Percentiles rank a stretch among this genome's conserved stretches.
Evolutionary conservation across 2,888 invertebrate species (phyloP).

Genomic region (Tetheella fluctuosa): DNA sequence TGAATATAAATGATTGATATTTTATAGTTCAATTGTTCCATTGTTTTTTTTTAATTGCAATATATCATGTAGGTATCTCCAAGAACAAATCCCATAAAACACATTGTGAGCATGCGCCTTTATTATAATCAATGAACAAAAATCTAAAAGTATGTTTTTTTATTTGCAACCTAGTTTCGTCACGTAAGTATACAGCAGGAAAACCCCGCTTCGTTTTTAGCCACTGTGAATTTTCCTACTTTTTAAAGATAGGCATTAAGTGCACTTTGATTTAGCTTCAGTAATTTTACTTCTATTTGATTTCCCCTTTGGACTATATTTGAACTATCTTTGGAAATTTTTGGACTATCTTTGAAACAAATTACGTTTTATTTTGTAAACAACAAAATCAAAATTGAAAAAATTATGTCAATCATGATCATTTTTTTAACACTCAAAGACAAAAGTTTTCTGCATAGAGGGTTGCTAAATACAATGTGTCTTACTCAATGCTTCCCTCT

Average conservation of each 20-base stretch:
- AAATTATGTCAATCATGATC: too few relatives aligned
- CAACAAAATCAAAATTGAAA: too few relatives aligned
- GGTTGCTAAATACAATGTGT: constrained; percentile 53
- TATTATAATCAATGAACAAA: too few relatives aligned
- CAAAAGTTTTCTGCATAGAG: constrained; percentile 13
- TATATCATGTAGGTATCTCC: background rate
- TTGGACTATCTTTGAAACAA: too few relatives aligned
- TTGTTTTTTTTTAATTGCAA: constrained; percentile 5
- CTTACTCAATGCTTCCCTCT: constrained; percentile 37
- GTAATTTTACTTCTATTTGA: background rate
- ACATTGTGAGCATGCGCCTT: background rate
- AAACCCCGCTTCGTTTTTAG: background rate
- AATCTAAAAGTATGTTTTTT: too few relatives aligned
- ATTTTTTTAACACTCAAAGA: too few relatives aligned
- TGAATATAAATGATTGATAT: background rate
- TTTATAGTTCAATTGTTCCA: constrained; percentile 9
- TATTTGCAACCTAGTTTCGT: too few relatives aligned
- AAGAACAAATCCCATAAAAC: constrained; percentile 1
- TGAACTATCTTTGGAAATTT: too few relatives aligned
- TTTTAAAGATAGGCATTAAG: background rate
- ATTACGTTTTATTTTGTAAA: too few relatives aligned
- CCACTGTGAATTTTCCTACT: background rate
- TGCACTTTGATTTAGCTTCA: background rate
- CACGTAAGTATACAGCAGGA: background rate
- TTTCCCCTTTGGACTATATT: too few relatives aligned